Evolutionary conservation across 2,888 invertebrate genomes (phyloP).

Genomic region (Dolichopus griseipennis): DNA sequence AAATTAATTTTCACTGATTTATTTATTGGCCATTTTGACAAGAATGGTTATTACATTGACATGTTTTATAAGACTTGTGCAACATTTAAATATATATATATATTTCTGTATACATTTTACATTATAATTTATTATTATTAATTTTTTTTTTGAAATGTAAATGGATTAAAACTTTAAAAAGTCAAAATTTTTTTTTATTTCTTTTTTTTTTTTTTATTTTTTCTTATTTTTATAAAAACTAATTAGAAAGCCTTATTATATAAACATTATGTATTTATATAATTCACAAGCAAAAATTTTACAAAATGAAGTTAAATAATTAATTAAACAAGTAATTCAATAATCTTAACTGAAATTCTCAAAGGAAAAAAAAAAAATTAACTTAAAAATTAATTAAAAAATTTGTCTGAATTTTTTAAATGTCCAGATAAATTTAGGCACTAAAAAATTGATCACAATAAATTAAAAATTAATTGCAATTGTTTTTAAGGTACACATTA

Average conservation of each 20-base stretch:
- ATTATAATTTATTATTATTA: not conserved
- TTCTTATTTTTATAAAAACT: not conserved
- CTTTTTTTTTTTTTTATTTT: not conserved
- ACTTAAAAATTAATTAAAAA: not conserved
- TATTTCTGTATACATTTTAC: conserved; percentile 10
- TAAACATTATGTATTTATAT: not conserved
- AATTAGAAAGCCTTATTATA: not conserved
- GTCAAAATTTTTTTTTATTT: not conserved
- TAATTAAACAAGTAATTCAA: not conserved
- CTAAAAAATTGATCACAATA: conserved; percentile 3
- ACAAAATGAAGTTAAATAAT: not conserved
- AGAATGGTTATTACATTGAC: conserved; percentile 34
- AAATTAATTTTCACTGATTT: conserved; percentile 21
- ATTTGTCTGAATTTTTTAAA: not conserved
- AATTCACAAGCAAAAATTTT: not conserved
- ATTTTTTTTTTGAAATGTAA: not conserved
- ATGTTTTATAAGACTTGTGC: conserved; percentile 16
- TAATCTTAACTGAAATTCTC: not conserved
- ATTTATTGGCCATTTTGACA: conserved; percentile 42
- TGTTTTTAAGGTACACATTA: not conserved
- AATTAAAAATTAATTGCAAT: conserved; percentile 4
- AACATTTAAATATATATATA: conserved; percentile 16
- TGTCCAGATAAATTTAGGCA: conserved; percentile 4
- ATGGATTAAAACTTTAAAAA: not conserved
- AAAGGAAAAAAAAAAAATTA: not conserved